Evolutionary conservation across 2,797 vertebrate species (phyloP).

Genomic region (Remorina albescens): DNA sequence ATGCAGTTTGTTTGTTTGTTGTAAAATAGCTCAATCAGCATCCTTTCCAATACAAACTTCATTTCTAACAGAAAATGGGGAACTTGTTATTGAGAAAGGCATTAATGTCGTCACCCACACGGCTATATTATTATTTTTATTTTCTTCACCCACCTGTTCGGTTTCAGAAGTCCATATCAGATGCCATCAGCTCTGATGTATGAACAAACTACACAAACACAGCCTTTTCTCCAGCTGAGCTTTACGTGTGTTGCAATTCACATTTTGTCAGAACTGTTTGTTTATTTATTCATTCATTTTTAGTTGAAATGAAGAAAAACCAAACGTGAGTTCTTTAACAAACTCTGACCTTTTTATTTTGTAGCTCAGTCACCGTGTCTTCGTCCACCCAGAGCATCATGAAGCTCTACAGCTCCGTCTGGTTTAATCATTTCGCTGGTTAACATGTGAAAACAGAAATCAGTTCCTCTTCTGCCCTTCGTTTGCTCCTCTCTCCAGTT

Average conservation of each 20-base stretch:
- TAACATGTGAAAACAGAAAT: background rate
- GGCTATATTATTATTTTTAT: too few species aligned
- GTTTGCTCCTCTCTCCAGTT: background rate
- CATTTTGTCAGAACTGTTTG: too few species aligned
- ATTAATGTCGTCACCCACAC: too few species aligned
- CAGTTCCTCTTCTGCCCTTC: background rate
- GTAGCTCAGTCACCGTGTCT: background rate
- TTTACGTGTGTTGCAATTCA: background rate
- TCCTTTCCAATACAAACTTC: too few species aligned
- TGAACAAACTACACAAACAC: background rate
- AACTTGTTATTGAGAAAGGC: too few species aligned
- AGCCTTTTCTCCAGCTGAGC: background rate
- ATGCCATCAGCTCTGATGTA: background rate
- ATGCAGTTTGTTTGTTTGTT: too few species aligned
- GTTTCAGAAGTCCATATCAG: background rate
- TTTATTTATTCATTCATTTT: background rate
- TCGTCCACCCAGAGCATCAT: background rate
- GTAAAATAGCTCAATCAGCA: too few species aligned
- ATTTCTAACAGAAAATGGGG: too few species aligned
- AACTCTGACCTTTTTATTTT: background rate
- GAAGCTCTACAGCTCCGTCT: background rate
- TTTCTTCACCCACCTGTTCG: too few species aligned
- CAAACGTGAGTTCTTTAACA: too few species aligned
- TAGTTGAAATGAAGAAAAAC: too few species aligned
- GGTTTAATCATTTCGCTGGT: slow-evolving; percentile 2